phyloP scores from a whole-genome alignment of 2,113 vertebrate genomes.

The Lagopus leucura region DNA sequence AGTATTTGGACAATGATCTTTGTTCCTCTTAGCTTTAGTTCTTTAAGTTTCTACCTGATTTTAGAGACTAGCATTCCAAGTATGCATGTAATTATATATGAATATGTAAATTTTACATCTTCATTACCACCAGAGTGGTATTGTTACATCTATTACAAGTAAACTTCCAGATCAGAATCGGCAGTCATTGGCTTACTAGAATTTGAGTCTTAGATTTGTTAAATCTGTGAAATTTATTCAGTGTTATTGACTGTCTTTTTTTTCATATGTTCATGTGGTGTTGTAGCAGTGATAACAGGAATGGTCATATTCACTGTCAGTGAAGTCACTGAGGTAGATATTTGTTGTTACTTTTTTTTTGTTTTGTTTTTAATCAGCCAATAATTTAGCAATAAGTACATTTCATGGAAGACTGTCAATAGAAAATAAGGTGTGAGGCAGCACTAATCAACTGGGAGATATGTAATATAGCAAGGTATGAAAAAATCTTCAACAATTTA shows the following conservation, averaged over 20 bases:
- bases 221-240: not conserved
- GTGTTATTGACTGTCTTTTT: not conserved
- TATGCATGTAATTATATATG: not conserved
- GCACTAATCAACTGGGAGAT: not conserved
- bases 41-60: not conserved
- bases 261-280: not conserved
- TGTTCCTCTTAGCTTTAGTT: not conserved
- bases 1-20: not conserved
- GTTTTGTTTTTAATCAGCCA: not conserved
- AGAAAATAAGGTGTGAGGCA: not conserved
- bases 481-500: not conserved
- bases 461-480: not conserved
- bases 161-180: not conserved
- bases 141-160: not conserved
- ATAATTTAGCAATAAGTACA: not conserved
- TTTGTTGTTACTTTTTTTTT: not conserved
- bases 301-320: not conserved
- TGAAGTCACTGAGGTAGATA: not conserved
- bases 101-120: not conserved
- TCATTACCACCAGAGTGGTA: not conserved
- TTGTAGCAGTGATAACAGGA: not conserved
- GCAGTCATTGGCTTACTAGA: not conserved
- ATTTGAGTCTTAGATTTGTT: not conserved
- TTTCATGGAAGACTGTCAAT: not conserved
- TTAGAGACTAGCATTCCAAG: not conserved